Evolutionary conservation across 2,113 vertebrate species (phyloP).

Genomic region (Dasypus novemcinctus): DNA sequence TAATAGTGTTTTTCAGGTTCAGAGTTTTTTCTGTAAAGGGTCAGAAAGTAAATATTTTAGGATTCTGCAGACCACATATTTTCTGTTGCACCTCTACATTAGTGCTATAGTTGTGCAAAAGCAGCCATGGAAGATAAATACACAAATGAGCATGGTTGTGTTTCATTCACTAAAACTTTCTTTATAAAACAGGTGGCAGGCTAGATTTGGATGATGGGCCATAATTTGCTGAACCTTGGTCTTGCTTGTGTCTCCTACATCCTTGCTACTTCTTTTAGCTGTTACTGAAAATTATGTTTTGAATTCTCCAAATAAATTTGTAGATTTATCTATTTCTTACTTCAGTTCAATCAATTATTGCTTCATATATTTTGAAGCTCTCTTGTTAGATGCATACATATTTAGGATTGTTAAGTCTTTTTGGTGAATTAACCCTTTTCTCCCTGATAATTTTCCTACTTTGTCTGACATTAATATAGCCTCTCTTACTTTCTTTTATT

Average conservation of each 20-base stretch:
- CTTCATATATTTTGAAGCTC: not conserved
- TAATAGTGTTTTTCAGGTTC: too few species aligned
- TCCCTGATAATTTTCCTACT: not conserved
- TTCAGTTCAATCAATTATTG: not conserved
- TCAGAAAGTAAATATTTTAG: not conserved
- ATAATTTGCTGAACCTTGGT: not conserved
- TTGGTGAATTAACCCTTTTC: not conserved
- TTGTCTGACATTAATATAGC: not conserved
- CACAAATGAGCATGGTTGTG: not conserved
- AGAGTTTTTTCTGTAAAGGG: too few species aligned
- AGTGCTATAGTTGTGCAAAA: not conserved
- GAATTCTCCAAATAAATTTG: not conserved
- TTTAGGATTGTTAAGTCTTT: not conserved
- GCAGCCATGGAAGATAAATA: too few species aligned
- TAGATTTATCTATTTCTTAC: not conserved
- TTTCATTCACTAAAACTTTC: not conserved
- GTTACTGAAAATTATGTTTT: not conserved
- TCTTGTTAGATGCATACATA: not conserved
- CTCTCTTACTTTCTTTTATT: not conserved
- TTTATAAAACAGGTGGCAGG: not conserved
- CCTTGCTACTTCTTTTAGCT: not conserved
- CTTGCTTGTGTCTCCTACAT: not conserved
- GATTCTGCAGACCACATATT: not conserved
- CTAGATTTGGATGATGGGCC: not conserved
- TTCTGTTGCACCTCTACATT: not conserved